Base-by-base conservation (phyloP, 1,140 invertebrate genomes). In the Chironomus tepperi region DNA sequence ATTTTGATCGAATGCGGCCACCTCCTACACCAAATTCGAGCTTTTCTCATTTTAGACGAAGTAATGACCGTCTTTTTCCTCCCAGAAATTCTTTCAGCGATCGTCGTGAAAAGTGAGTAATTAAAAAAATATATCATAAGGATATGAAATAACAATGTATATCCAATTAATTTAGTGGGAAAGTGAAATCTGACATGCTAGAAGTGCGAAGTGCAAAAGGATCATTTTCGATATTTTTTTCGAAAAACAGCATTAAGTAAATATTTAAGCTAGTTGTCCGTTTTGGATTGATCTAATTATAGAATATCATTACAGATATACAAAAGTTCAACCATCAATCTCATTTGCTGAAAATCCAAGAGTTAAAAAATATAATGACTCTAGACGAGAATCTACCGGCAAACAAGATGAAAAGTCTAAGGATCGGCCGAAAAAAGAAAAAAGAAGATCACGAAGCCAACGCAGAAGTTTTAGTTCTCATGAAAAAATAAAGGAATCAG, bases 341-440 rank as follows among this genome's bases (percentile, higher is more conserved):
- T 70, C 65, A 5, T 70, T 18, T 70, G 65, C 65, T 18, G 65
- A 70, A 70, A 70, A 19, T 70, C 65, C 65, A 19, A 34, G 24
- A 34, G 5, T 34, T 34, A 34, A 34, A 34, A n/a, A 70, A 18
- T 21, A 16, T 19, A 15, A 8, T 19, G 15, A 18, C 8, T 18
- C 12, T 1, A 18, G 7, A 70, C 6, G 65, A 10, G 19, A 70
- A 70, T 18, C 24, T 1, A 18, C 3, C 1, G 19, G 15, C 16
- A 19, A 67, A 67, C n/a, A 8, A 8, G n/a, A 18, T 70, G 19
- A 70, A 70, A 19, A 70, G 19, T 7, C 6, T 10, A 70, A 70
- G 12, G 65, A 70, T 7, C n/a, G 18, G 1, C 19, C 18, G 9
- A 70, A 18, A 10, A 70, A 19, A 19, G 65, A 70, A 18, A 67